A percentile compares a stretch with the other conserved stretches of the same genome.
These are phyloP conservation scores for Sycophila sp. DNA, from an alignment of 1,140 invertebrate genomes.

Conservation along the genomic window DNA sequence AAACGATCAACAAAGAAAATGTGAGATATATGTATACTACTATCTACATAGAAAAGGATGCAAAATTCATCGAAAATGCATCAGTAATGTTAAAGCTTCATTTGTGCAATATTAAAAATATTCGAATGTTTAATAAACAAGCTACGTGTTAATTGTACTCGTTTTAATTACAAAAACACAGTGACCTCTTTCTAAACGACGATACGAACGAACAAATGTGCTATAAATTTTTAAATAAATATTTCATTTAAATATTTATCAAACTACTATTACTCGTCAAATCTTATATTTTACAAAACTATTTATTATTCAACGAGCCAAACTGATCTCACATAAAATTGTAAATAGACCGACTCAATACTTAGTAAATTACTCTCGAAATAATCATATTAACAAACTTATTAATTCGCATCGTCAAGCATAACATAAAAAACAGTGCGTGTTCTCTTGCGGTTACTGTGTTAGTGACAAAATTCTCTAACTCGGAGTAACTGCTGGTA, in stretches of 20 bases:
- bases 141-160: conserved; percentile 20
- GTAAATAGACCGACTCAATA: too few species aligned
- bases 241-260: too few species aligned
- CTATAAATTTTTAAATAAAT: too few species aligned
- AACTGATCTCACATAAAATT: too few species aligned
- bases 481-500: neutral
- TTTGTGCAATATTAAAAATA: conserved; percentile 24
- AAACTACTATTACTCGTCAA: too few species aligned
- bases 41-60: neutral
- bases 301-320: too few species aligned
- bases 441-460: conserved; percentile 1
- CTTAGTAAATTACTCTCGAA: neutral
- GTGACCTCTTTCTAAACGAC: neutral
- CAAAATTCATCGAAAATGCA: conserved; percentile 2
- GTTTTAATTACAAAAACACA: neutral
- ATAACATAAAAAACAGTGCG: conserved; percentile 11
- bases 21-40: neutral
- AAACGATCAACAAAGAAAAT: neutral
- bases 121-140: conserved; percentile 10
- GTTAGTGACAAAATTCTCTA: conserved; percentile 23
- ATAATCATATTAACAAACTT: neutral
- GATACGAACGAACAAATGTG: neutral
- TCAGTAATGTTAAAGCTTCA: conserved; percentile 16
- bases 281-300: too few species aligned
- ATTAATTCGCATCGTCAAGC: conserved; percentile 1